Percentiles rank a stretch among this genome's conserved stretches.
Evolutionary conservation across 1,140 invertebrate species (phyloP).

Genomic region (Drosophila micromelanica): DNA sequence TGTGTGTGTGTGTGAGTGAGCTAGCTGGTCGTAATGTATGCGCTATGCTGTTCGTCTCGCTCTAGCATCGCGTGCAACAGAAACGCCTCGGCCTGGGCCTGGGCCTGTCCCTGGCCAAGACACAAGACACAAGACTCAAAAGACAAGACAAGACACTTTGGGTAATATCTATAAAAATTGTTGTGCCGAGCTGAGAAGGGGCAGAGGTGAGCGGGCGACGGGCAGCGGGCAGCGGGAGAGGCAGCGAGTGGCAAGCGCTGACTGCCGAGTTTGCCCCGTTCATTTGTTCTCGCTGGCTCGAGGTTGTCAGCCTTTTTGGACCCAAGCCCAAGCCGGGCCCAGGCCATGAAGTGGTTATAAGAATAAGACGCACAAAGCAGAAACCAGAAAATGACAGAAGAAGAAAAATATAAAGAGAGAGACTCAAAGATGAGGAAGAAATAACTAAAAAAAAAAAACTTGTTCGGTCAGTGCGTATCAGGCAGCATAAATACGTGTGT

Average conservation of each 20-base stretch:
- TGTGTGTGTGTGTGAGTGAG: background rate
- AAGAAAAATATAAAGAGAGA: slow-evolving; percentile 17
- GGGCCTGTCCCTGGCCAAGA: slow-evolving; percentile 54
- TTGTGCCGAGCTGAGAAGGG: slow-evolving; percentile 29
- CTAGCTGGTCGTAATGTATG: slow-evolving; percentile 5
- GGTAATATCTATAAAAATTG: slow-evolving; percentile 80
- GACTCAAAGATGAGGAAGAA: slow-evolving; percentile 36
- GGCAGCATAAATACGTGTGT: slow-evolving; percentile 38
- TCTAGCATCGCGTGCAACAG: slow-evolving; percentile 56
- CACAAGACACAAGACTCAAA: slow-evolving; percentile 45
- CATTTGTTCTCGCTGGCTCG: slow-evolving; percentile 63
- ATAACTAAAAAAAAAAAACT: slow-evolving; percentile 64
- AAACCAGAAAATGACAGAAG: slow-evolving; percentile 44
- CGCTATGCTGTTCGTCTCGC: slow-evolving; percentile 20
- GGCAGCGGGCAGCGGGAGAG: background rate
- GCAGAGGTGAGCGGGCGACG: slow-evolving; percentile 1
- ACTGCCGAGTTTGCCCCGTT: slow-evolving; percentile 40
- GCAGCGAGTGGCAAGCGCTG: background rate
- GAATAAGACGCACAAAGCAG: slow-evolving; percentile 71
- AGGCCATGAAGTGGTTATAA: slow-evolving; percentile 62
- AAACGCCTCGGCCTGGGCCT: background rate
- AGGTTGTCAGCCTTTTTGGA: slow-evolving; percentile 73
- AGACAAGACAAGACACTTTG: slow-evolving; percentile 71
- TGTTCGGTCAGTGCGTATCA: slow-evolving; percentile 78
- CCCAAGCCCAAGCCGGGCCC: slow-evolving; percentile 40